Percentiles rank a stretch among this genome's conserved stretches.
Evolutionary conservation across 2,888 invertebrate species (phyloP).

Genomic region (Spodoptera littoralis): DNA sequence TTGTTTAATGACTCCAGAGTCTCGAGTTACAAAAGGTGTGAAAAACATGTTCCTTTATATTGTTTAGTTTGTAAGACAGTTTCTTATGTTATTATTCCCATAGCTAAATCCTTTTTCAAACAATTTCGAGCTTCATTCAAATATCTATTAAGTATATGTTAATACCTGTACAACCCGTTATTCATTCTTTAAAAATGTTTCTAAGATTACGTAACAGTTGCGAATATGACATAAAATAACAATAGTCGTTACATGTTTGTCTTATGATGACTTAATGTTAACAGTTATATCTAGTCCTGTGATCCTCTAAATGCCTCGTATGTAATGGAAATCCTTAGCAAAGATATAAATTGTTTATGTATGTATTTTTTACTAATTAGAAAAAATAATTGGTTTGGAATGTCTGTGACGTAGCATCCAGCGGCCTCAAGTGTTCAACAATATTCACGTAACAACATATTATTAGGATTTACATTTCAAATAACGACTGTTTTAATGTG

Average conservation of each 20-base stretch:
- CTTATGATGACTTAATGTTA: slow-evolving; percentile 35
- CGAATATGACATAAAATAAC: slow-evolving; percentile 17
- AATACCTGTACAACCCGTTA: too few species aligned
- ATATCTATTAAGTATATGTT: too few species aligned
- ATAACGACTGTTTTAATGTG: slow-evolving; percentile 64
- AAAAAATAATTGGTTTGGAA: slow-evolving; percentile 51
- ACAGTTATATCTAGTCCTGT: slow-evolving; percentile 56
- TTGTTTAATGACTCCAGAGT: slow-evolving; percentile 17
- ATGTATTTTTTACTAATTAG: slow-evolving; percentile 1
- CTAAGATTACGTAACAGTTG: slow-evolving; percentile 8
- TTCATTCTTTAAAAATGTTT: slow-evolving; percentile 8
- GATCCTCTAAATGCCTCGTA: slow-evolving; percentile 40
- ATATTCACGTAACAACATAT: slow-evolving; percentile 60
- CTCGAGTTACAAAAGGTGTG: slow-evolving; percentile 32
- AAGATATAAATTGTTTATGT: slow-evolving; percentile 44
- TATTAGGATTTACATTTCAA: slow-evolving; percentile 55
- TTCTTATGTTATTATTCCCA: slow-evolving; percentile 18
- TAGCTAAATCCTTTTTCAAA: slow-evolving; percentile 10
- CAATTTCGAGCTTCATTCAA: too few species aligned
- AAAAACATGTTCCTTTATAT: slow-evolving; percentile 54
- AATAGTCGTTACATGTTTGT: slow-evolving; percentile 37
- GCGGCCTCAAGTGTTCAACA: slow-evolving; percentile 83
- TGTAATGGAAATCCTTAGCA: slow-evolving; percentile 46
- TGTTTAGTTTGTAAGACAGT: slow-evolving; percentile 48
- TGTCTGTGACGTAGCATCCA: slow-evolving; percentile 47